These are phyloP conservation scores for Isoperla grammatica DNA, from an alignment of 2,888 invertebrate genomes.

Conservation along the genomic window DNA sequence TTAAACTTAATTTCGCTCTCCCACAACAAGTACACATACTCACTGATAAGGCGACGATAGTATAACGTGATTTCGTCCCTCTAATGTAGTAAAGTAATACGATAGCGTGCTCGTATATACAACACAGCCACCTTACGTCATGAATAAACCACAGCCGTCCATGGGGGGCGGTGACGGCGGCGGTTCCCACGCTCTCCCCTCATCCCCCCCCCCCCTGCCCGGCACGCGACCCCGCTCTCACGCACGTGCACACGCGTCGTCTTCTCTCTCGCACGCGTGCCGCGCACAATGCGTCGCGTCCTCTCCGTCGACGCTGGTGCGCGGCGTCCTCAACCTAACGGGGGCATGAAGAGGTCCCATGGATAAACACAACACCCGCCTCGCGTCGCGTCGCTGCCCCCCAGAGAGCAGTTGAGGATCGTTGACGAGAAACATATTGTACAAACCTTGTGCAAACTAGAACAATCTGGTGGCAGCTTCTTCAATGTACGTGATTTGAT, in stretches of 20 bases:
- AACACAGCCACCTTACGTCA: not conserved
- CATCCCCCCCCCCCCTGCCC: not conserved
- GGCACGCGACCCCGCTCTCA: conserved; percentile 1
- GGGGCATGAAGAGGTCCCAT: too few species aligned
- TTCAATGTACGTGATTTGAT: too few species aligned
- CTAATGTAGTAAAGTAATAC: not conserved
- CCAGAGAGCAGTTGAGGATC: not conserved
- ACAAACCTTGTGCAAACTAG: too few species aligned
- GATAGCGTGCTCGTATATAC: not conserved
- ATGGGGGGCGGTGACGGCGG: not conserved
- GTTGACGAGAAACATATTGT: not conserved
- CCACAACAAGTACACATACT: too few species aligned
- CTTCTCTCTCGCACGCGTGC: not conserved
- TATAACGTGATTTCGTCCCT: too few species aligned
- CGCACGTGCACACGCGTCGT: not conserved
- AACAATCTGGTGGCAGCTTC: too few species aligned
- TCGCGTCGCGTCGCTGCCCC: not conserved
- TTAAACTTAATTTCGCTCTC: too few species aligned
- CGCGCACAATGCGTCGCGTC: too few species aligned
- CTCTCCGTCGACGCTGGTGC: not conserved
- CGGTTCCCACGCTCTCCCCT: conserved; percentile 15
- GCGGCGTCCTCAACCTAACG: too few species aligned
- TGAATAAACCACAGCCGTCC: not conserved
- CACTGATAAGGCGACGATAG: too few species aligned
- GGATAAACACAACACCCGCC: not conserved